A percentile compares a stretch with the other conserved stretches of the same genome.
Evolutionary conservation across 2,113 vertebrate genomes (phyloP).

Genomic region (Spea multiplicata): DNA sequence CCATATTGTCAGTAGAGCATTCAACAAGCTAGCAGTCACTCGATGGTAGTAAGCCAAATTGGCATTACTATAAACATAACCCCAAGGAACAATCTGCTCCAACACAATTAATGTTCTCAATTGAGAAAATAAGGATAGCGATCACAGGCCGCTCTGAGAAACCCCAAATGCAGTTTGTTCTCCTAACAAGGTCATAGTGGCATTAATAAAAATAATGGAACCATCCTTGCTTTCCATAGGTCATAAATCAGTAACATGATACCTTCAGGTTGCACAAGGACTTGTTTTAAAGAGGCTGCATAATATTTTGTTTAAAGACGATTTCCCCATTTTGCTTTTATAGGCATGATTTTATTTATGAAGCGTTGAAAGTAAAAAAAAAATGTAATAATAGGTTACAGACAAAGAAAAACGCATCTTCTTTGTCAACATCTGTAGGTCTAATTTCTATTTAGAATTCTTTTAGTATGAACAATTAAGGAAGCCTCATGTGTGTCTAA

Average conservation of each 20-base stretch:
- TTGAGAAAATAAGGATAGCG: neutral
- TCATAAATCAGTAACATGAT: conserved; percentile 20
- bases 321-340: too few relatives aligned
- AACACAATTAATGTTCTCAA: conserved; percentile 3
- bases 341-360: too few relatives aligned
- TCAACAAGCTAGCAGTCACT: too few relatives aligned
- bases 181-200: conserved; percentile 27
- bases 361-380: too few relatives aligned
- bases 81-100: conserved; percentile 8
- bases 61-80: conserved; percentile 27
- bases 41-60: neutral
- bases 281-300: neutral
- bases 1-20: too few relatives aligned
- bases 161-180: neutral
- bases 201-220: conserved; percentile 9
- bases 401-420: too few relatives aligned
- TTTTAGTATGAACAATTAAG: too few relatives aligned
- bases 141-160: conserved; percentile 13
- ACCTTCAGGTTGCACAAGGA: neutral
- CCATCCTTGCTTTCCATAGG: neutral
- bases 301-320: neutral
- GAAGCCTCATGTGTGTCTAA: too few relatives aligned
- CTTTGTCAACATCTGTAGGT: too few relatives aligned
- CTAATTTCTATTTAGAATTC: too few relatives aligned
- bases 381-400: too few relatives aligned